Conservation (phyloP, 2,888 invertebrate species). For the Diachrysia chrysitis region DNA sequence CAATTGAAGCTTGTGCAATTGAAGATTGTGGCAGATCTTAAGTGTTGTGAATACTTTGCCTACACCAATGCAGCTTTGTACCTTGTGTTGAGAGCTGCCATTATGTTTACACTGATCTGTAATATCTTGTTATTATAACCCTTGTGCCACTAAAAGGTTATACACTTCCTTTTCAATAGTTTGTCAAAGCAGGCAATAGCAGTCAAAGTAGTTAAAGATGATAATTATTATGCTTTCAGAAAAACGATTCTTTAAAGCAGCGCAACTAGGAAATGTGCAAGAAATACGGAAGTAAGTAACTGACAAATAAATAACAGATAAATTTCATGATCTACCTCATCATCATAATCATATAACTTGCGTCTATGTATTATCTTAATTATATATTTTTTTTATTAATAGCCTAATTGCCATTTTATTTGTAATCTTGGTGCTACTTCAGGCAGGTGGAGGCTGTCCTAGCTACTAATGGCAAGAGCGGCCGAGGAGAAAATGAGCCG, state of each 20-base stretch:
- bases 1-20: too few relatives aligned
- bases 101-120: too few relatives aligned
- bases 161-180: too few relatives aligned
- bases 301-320: neutral
- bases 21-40: too few relatives aligned
- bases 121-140: too few relatives aligned
- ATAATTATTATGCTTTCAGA: slow-evolving; percentile 69
- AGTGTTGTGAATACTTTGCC: too few relatives aligned
- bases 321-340: neutral
- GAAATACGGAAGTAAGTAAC: slow-evolving; percentile 76
- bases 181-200: too few relatives aligned
- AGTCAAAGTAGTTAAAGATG: neutral
- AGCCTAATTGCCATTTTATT: neutral
- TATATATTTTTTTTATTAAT: too few relatives aligned
- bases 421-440: neutral
- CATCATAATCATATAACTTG: neutral
- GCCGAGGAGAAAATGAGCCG: slow-evolving; percentile 28
- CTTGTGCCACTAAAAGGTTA: too few relatives aligned
- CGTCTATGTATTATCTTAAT: too few relatives aligned
- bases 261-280: slow-evolving; percentile 79
- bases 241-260: slow-evolving; percentile 82
- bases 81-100: too few relatives aligned
- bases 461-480: slow-evolving; percentile 35
- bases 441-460: slow-evolving; percentile 72
- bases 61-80: too few relatives aligned